Percentiles rank a stretch among this genome's conserved stretches.
Evolutionary conservation across 2,797 vertebrate genomes (phyloP).

Genomic region (Hoplostethus mediterraneus): DNA sequence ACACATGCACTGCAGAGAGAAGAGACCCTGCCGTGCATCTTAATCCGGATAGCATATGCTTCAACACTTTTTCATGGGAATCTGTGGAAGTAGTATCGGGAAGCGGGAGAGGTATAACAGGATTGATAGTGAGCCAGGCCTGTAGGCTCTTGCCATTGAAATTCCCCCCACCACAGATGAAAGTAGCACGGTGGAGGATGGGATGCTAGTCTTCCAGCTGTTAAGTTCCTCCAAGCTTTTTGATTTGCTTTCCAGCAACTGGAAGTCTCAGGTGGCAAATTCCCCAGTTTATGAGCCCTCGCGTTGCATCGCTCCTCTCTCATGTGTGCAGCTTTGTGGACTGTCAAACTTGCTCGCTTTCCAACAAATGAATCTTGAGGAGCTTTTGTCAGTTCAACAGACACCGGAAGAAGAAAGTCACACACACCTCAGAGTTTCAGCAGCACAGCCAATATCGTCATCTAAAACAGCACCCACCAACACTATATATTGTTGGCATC

Average conservation of each 20-base stretch:
- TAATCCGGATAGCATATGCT: slow-evolving; percentile 58
- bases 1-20: slow-evolving; percentile 42
- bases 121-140: slow-evolving; percentile 70
- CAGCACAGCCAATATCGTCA: slow-evolving; percentile 59
- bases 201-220: slow-evolving; percentile 77
- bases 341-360: slow-evolving; percentile 57
- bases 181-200: slow-evolving; percentile 67
- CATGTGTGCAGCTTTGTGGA: slow-evolving; percentile 62
- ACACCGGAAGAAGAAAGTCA: slow-evolving; percentile 42
- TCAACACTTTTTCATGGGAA: slow-evolving; percentile 48
- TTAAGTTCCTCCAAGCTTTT: slow-evolving; percentile 75
- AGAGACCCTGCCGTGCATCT: slow-evolving; percentile 65
- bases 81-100: slow-evolving; percentile 45
- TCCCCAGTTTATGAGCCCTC: slow-evolving; percentile 74
- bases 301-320: slow-evolving; percentile 50
- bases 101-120: slow-evolving; percentile 60
- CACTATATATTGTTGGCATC: slow-evolving; percentile 60
- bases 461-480: slow-evolving; percentile 63
- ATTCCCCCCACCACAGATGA: slow-evolving; percentile 63
- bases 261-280: slow-evolving; percentile 82
- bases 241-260: slow-evolving; percentile 74
- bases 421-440: slow-evolving; percentile 50
- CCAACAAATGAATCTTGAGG: slow-evolving; percentile 64
- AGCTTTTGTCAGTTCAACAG: slow-evolving; percentile 53
- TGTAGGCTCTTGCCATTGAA: slow-evolving; percentile 67